Base-by-base conservation (phyloP, 1,140 invertebrate genomes). In the Drosophila insularis region DNA sequence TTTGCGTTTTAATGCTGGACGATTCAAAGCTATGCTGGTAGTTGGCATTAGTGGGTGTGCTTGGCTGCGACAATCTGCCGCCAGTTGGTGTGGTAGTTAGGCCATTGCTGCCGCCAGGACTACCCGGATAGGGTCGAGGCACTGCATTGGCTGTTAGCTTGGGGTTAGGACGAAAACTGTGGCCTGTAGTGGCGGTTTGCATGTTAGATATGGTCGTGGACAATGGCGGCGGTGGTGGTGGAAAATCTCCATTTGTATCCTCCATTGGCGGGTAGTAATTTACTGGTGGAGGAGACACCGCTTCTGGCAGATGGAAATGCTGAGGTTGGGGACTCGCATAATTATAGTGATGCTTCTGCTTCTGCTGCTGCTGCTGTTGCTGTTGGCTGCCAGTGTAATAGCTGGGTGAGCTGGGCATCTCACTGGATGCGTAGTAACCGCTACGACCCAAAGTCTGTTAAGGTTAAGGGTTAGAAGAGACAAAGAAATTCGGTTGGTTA, bases 141-240 rank as follows among this genome's bases (percentile, higher is more conserved):
- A 92, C 81, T 31, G 91, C 89, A 74, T 92, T 92, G 66, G 91
- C 91, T 75, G 91, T 92, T 89, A 92, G 72, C 85, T 92, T 92
- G 40, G 91, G 89, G 78, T 92, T 91, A 87, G 91, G 71, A 71
- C 91, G 81, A 73, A 90, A 91, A 71, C 73, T 76, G 79, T 91
- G 72, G 63, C 71, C 68, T 32, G 77, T 72, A 5, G 89, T 91
- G 32, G 89, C 80, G 5, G 84, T 84, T 69, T 92, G 90, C 85
- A 91, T 90, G 68, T 90, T 90, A 80, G 90, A 91, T 65, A 91
- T 90, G 31, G 90, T 91, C 32, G 86, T 86, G 10, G 90, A 91
- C 40, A 91, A 56, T 17, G 89, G 90, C 63, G 90, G 90, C n/a
- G 90, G 90, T 32, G 90, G 90, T 54, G 90, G 90, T 56, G 90